These are phyloP conservation scores for Muraenolepis orangiensis DNA, from an alignment of 2,797 vertebrate species.

Conservation along the genomic window DNA sequence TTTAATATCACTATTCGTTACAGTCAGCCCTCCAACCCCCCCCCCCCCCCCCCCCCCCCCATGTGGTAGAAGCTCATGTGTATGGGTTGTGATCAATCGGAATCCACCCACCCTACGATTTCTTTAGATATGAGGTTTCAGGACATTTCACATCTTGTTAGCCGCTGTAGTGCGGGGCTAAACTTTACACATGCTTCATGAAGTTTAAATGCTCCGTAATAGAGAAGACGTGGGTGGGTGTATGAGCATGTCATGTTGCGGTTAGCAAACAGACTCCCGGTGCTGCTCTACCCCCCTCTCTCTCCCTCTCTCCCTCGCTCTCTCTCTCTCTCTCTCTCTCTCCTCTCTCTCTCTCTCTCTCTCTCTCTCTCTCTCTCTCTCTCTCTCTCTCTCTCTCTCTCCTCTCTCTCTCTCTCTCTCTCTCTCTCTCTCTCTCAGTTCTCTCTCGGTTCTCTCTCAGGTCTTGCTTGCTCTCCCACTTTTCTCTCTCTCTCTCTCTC, in stretches of 20 bases:
- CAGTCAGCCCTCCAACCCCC: no score
- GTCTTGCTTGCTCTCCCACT: no score
- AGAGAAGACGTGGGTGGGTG: slow-evolving; percentile 25
- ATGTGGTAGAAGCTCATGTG: slow-evolving; percentile 30
- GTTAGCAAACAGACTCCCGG: background rate
- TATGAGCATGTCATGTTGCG: slow-evolving; percentile 22
- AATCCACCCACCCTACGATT: slow-evolving; percentile 20
- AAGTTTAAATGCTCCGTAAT: slow-evolving; percentile 45
- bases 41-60: no score
- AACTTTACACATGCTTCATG: slow-evolving; percentile 46
- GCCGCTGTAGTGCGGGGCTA: slow-evolving; percentile 35
- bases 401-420: no score
- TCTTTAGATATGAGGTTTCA: slow-evolving; percentile 29
- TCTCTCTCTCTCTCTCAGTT: no score
- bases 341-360: slow-evolving; percentile 6
- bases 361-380: slow-evolving; percentile 9
- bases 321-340: background rate
- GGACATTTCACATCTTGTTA: slow-evolving; percentile 35
- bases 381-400: background rate
- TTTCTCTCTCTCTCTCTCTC: no score
- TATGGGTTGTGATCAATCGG: slow-evolving; percentile 24
- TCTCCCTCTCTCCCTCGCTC: background rate
- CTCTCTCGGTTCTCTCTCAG: no score
- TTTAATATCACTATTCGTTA: slow-evolving; percentile 21
- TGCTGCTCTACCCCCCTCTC: background rate